Percentiles rank a stretch among this genome's conserved stretches.
These are phyloP conservation scores for Corella eumyota DNA, from an alignment of 23 tunicate species.

Conservation along the genomic window DNA sequence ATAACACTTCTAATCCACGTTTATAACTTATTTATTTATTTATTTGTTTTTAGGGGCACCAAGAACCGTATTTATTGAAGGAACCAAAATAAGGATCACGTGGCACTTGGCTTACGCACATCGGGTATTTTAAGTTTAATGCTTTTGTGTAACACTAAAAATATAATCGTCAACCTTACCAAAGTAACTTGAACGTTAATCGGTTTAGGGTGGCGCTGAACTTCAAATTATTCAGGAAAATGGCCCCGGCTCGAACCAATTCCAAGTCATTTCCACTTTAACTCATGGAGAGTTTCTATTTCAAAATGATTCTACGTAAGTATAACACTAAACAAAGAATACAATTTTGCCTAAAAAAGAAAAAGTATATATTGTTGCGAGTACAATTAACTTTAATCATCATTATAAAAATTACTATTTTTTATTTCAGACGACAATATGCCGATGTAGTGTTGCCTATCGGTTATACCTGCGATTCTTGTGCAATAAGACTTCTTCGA, in stretches of 20 bases:
- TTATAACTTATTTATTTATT: background rate
- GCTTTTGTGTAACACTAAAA: background rate
- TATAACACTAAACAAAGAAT: background rate
- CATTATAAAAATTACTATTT: background rate
- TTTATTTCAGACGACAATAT: constrained; percentile 31
- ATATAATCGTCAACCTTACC: too few relatives aligned
- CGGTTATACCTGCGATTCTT: constrained; percentile 35
- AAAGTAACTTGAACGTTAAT: too few relatives aligned
- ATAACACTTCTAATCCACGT: too few relatives aligned
- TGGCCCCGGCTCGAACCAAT: too few relatives aligned
- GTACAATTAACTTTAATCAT: too few relatives aligned
- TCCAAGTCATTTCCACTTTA: constrained; percentile 23
- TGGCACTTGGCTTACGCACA: constrained; percentile 79
- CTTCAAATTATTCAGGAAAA: constrained; percentile 45
- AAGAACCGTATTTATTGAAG: constrained; percentile 49
- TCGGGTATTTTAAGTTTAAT: constrained; percentile 17
- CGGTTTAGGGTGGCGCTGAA: constrained; percentile 57
- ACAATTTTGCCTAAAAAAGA: too few relatives aligned
- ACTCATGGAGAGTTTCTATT: constrained; percentile 41
- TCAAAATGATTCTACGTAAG: constrained; percentile 88
- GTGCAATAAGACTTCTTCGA: constrained; percentile 49
- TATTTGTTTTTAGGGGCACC: constrained; percentile 27
- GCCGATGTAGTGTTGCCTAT: constrained; percentile 50
- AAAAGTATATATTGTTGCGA: too few relatives aligned
- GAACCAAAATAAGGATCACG: constrained; percentile 28